These are phyloP conservation scores for Meliscaeva auricollis DNA, from an alignment of 2,888 invertebrate species.

Conservation along the genomic window DNA sequence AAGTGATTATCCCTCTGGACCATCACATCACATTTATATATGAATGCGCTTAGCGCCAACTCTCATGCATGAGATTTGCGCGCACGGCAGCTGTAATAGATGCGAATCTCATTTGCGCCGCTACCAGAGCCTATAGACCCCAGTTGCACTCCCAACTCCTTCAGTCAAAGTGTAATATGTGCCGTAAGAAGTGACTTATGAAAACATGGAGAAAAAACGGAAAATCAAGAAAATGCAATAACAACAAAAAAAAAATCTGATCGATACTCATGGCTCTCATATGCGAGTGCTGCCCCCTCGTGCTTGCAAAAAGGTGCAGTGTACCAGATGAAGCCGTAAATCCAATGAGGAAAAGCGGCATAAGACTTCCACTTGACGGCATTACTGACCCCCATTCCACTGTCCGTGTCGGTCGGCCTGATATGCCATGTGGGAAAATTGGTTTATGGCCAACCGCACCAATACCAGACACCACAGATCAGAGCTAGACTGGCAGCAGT, in stretches of 20 bases:
- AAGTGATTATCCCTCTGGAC: slow-evolving; percentile 69
- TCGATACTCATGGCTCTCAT: slow-evolving; percentile 42
- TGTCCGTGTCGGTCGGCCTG: slow-evolving; percentile 28
- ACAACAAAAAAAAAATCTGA: slow-evolving; percentile 23
- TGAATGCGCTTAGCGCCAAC: slow-evolving; percentile 67
- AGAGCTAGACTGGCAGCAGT: not conserved
- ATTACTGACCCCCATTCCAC: slow-evolving; percentile 73
- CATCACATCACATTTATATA: not conserved
- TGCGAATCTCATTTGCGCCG: slow-evolving; percentile 71
- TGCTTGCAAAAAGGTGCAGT: not conserved
- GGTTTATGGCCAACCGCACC: slow-evolving; percentile 27
- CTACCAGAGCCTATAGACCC: slow-evolving; percentile 20
- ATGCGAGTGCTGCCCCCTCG: slow-evolving; percentile 10
- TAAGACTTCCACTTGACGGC: slow-evolving; percentile 68
- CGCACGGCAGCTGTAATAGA: slow-evolving; percentile 67
- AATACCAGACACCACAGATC: not conserved
- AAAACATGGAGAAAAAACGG: slow-evolving; percentile 46
- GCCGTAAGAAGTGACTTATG: slow-evolving; percentile 75
- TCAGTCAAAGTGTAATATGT: slow-evolving; percentile 47
- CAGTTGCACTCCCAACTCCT: slow-evolving; percentile 46
- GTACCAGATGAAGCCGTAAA: slow-evolving; percentile 73
- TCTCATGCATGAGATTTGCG: slow-evolving; percentile 33
- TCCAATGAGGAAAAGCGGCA: slow-evolving; percentile 73
- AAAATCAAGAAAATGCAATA: slow-evolving; percentile 52
- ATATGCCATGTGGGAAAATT: slow-evolving; percentile 63